Percentiles rank a stretch among this genome's conserved stretches.
phyloP scores from a whole-genome alignment of 1,140 invertebrate genomes.

The Pteromalus puparum region DNA sequence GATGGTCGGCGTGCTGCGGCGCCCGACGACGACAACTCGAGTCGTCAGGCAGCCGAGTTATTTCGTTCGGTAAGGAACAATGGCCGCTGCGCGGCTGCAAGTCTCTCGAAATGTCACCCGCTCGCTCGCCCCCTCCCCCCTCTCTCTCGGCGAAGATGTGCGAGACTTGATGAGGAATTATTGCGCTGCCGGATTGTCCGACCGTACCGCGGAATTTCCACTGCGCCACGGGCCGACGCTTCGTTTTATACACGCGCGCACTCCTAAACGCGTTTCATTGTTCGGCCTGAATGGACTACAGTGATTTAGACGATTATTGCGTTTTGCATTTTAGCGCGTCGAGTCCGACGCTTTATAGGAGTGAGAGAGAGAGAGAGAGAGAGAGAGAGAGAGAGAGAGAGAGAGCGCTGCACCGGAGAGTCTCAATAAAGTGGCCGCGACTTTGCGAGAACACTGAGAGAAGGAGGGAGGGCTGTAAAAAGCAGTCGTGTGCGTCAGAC shows the following conservation, averaged over 20 bases:
- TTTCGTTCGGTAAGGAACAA: conserved; percentile 47
- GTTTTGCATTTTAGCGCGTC: conserved; percentile 32
- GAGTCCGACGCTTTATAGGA: neutral
- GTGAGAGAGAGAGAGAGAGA: neutral
- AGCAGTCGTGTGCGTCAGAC: neutral
- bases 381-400: neutral
- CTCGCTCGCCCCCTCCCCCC: neutral
- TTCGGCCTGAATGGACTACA: conserved; percentile 17
- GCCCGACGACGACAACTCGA: neutral
- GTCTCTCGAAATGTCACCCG: conserved; percentile 33
- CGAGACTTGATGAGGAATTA: conserved; percentile 51
- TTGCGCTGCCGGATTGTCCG: conserved; percentile 49
- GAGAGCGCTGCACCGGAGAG: neutral
- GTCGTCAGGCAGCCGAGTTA: conserved; percentile 40
- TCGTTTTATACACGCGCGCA: conserved; percentile 18
- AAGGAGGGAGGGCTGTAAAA: neutral
- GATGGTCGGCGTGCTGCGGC: neutral
- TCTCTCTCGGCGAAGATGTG: conserved; percentile 25
- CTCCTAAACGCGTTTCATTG: conserved; percentile 24
- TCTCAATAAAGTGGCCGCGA: neutral
- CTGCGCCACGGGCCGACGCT: neutral
- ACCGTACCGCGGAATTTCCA: conserved; percentile 48
- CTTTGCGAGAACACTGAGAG: too few species aligned
- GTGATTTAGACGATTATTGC: conserved; percentile 51
- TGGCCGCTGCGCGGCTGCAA: neutral